These are phyloP conservation scores for Ibycter americanus DNA, from an alignment of 2,797 vertebrate species.

Conservation along the genomic window DNA sequence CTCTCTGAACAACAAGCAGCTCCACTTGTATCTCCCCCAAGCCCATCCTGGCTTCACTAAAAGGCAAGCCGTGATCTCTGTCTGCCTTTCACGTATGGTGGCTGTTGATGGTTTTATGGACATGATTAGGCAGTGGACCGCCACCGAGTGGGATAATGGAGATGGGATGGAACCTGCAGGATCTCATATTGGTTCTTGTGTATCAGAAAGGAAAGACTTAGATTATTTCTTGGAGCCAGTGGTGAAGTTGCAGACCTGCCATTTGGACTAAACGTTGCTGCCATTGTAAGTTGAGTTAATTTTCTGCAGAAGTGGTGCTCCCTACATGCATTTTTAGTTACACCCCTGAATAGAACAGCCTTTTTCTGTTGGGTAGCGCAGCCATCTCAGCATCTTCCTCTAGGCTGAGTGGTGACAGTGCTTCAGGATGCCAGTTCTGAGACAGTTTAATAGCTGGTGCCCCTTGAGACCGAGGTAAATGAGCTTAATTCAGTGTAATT, in stretches of 20 bases:
- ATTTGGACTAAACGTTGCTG: background rate
- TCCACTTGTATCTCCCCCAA: background rate
- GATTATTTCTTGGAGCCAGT: background rate
- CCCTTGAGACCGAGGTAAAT: slow-evolving; percentile 17
- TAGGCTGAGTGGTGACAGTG: background rate
- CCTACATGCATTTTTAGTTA: background rate
- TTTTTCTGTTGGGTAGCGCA: background rate
- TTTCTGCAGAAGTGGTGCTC: background rate
- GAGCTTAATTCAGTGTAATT: slow-evolving; percentile 41
- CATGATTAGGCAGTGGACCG: background rate
- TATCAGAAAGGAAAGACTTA: background rate
- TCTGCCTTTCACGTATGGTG: background rate
- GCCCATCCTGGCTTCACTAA: background rate
- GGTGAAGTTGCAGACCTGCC: background rate
- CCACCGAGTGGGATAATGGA: fast-evolving
- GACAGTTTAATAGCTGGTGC: background rate
- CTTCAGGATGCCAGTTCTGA: background rate
- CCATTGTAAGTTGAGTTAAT: background rate
- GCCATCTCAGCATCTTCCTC: background rate
- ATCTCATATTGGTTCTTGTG: fast-evolving
- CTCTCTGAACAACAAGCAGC: background rate
- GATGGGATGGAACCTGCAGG: background rate
- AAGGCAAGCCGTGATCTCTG: background rate
- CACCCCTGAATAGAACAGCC: background rate
- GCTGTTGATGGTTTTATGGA: background rate